A percentile compares a stretch with the other conserved stretches of the same genome.
These are phyloP conservation scores for Cichlasoma orientale DNA, from an alignment of 2,797 vertebrate species.

Conservation along the genomic window DNA sequence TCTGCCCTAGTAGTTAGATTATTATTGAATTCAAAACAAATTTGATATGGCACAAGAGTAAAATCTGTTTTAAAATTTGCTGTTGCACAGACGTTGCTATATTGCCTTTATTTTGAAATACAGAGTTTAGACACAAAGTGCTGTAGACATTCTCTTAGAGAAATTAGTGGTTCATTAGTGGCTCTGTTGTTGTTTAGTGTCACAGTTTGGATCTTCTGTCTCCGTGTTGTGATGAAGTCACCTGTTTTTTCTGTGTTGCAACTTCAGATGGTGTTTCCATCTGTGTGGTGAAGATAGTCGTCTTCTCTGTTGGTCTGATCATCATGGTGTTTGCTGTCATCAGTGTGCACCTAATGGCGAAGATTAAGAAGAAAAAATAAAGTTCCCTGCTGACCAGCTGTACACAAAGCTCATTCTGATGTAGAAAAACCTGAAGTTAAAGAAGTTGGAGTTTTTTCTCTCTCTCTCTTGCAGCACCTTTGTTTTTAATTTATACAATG, in stretches of 20 bases:
- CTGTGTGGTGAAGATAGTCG: neutral
- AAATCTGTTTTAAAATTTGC: neutral
- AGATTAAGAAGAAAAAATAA: neutral
- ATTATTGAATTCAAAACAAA: neutral
- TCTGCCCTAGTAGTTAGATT: fast-evolving
- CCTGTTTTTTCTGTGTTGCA: neutral
- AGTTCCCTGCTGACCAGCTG: neutral
- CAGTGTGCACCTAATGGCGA: slow-evolving; percentile 21
- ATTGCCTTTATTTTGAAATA: neutral
- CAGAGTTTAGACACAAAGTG: neutral
- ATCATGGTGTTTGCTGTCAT: slow-evolving; percentile 35
- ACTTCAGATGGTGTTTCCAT: neutral
- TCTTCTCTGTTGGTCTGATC: slow-evolving; percentile 24
- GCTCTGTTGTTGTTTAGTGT: too few relatives aligned
- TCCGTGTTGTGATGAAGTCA: too few relatives aligned
- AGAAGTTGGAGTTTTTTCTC: neutral
- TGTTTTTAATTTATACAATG: neutral
- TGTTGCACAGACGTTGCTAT: fast-evolving
- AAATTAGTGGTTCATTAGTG: too few relatives aligned
- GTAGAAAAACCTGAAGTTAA: fast-evolving
- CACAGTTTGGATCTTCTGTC: fast-evolving
- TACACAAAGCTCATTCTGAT: neutral
- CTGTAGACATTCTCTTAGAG: too few relatives aligned
- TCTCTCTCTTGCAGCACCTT: neutral
- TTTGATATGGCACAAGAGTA: fast-evolving